Conservation (phyloP, 2,797 vertebrate species). For the Chaunax sp. region DNA sequence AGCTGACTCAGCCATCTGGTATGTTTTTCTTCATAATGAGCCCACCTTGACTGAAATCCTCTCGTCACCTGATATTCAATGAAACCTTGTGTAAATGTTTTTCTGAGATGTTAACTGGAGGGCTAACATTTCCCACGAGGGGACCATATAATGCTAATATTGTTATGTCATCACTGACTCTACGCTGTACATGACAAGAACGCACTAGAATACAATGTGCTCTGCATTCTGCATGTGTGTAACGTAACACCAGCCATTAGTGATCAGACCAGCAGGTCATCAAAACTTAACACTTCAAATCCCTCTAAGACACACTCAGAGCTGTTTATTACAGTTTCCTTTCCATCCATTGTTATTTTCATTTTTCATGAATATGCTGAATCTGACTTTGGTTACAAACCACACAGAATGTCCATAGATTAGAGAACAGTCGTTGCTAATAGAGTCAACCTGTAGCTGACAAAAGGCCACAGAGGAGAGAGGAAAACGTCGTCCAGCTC, state of each 20-base stretch:
- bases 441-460: background rate
- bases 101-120: constrained; percentile 52
- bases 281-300: constrained; percentile 3
- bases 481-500: constrained; percentile 18
- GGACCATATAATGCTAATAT: constrained; percentile 22
- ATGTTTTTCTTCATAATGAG: constrained; percentile 57
- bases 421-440: too few species aligned
- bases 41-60: constrained; percentile 50
- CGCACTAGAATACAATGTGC: constrained; percentile 27
- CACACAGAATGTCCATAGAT: too few species aligned
- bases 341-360: too few species aligned
- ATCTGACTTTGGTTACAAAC: too few species aligned
- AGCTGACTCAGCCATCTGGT: constrained; percentile 47
- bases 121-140: constrained; percentile 49
- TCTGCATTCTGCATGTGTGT: constrained; percentile 22
- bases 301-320: background rate
- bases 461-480: background rate
- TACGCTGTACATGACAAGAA: constrained; percentile 9
- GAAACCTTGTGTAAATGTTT: constrained; percentile 65
- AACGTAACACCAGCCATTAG: constrained; percentile 33
- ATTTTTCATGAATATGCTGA: too few species aligned
- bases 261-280: constrained; percentile 35
- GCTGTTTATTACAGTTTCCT: background rate
- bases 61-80: constrained; percentile 49
- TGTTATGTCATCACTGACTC: constrained; percentile 45